A percentile compares a stretch with the other conserved stretches of the same genome.
Conservation (phyloP, 1,140 invertebrate species). For the Fopius arisanus region DNA sequence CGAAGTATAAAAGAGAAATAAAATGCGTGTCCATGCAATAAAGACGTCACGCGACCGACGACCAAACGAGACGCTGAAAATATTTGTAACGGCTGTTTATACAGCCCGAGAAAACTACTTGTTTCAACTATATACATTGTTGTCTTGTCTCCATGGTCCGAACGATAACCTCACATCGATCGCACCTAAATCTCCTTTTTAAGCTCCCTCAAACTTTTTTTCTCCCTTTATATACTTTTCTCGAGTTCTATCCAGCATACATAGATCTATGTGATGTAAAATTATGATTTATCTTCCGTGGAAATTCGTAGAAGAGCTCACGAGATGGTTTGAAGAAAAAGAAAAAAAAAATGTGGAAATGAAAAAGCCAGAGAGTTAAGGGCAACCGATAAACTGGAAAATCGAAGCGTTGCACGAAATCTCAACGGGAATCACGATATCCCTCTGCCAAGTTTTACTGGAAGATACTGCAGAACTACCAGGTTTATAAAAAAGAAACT, state of each 20-base stretch:
- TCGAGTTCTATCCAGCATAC: neutral
- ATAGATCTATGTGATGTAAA: neutral
- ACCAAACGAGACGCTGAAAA: neutral
- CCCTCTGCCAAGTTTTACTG: conserved; percentile 2
- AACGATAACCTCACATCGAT: conserved; percentile 17
- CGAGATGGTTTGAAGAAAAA: neutral
- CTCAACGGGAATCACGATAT: conserved; percentile 15
- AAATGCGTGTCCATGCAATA: neutral
- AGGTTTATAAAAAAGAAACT: neutral
- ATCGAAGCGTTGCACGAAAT: conserved; percentile 23
- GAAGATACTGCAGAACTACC: neutral
- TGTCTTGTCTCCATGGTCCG: conserved; percentile 8
- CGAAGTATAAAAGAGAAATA: neutral
- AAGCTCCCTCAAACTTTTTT: neutral
- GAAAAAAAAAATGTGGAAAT: neutral
- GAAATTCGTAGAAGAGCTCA: neutral
- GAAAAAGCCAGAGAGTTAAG: neutral
- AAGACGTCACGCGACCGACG: neutral
- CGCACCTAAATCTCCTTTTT: neutral
- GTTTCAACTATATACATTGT: conserved; percentile 6
- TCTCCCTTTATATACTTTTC: neutral
- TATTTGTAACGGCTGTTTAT: conserved; percentile 4
- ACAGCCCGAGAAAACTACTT: neutral
- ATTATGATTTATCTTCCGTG: neutral
- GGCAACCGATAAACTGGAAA: conserved; percentile 23